A percentile compares a stretch with the other conserved stretches of the same genome.
Evolutionary conservation across 2,113 vertebrate species (phyloP).

Genomic region (Proteles cristata): DNA sequence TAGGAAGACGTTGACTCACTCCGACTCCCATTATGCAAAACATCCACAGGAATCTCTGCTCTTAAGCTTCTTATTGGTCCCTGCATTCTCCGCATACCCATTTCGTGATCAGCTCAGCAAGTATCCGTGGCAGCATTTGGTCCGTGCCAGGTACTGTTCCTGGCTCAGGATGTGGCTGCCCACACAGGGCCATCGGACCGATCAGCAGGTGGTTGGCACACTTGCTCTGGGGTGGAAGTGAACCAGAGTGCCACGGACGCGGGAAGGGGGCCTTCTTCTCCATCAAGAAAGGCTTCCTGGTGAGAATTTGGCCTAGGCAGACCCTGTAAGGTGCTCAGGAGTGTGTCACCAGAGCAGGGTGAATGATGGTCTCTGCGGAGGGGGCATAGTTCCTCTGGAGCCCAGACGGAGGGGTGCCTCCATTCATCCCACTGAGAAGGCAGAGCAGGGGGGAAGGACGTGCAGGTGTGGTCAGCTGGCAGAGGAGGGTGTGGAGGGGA

Average conservation of each 20-base stretch:
- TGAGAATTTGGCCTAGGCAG: background rate
- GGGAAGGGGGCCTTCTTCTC: background rate
- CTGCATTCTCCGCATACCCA: background rate
- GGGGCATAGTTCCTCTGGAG: background rate
- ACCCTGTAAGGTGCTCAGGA: background rate
- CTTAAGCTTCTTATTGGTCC: conserved; percentile 23
- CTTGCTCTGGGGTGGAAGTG: background rate
- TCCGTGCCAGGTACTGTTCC: background rate
- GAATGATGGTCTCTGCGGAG: background rate
- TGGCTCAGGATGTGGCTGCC: background rate
- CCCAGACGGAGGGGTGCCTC: background rate
- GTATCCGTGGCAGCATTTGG: background rate
- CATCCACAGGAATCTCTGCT: conserved; percentile 62
- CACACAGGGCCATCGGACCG: background rate
- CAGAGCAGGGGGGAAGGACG: background rate
- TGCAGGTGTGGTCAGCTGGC: background rate
- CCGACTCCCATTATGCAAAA: conserved; percentile 74
- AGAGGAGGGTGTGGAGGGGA: background rate
- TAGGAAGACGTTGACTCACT: conserved; percentile 74
- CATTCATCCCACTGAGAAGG: background rate
- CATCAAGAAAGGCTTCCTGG: background rate
- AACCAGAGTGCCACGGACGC: background rate
- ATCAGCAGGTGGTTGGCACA: background rate
- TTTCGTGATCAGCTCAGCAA: background rate
- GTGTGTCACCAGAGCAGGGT: background rate